Percentiles rank a stretch among this genome's conserved stretches.
These are phyloP conservation scores for Buceros bicornis DNA, from an alignment of 2,797 vertebrate species.

Conservation along the genomic window DNA sequence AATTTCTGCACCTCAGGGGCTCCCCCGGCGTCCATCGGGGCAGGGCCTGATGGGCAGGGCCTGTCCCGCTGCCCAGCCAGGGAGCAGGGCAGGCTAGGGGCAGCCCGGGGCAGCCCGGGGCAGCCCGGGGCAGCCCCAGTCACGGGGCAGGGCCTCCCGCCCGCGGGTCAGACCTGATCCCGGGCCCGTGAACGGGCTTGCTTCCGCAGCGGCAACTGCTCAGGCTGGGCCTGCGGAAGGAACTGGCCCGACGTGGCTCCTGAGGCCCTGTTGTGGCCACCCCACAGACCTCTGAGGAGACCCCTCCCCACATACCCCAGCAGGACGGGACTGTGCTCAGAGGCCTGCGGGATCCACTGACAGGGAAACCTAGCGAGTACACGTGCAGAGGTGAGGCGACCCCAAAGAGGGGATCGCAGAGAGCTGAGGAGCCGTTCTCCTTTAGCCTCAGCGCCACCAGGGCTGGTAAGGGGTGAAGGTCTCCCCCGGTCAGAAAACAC, in stretches of 20 bases:
- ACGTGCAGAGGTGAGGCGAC: fast-evolving
- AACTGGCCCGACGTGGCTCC: fast-evolving
- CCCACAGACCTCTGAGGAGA: fast-evolving
- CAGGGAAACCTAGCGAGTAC: fast-evolving
- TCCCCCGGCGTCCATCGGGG: fast-evolving
- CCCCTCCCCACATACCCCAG: fast-evolving
- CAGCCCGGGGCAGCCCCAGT: not conserved
- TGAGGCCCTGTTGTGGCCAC: fast-evolving
- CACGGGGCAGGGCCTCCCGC: not conserved
- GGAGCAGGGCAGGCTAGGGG: not conserved
- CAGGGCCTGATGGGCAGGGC: not conserved
- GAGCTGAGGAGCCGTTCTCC: not conserved
- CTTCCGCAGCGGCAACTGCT: fast-evolving
- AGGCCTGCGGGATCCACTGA: not conserved
- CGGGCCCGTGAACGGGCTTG: fast-evolving
- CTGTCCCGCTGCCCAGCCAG: fast-evolving
- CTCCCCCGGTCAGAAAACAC: not conserved
- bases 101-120: too few species aligned
- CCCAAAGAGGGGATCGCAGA: not conserved
- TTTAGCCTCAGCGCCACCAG: not conserved
- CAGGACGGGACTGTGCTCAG: fast-evolving
- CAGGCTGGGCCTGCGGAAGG: not conserved
- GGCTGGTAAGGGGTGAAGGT: not conserved
- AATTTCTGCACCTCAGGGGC: fast-evolving
- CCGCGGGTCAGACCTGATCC: fast-evolving